Base-by-base conservation (phyloP, 2,797 vertebrate species). In the Brotula barbata region DNA sequence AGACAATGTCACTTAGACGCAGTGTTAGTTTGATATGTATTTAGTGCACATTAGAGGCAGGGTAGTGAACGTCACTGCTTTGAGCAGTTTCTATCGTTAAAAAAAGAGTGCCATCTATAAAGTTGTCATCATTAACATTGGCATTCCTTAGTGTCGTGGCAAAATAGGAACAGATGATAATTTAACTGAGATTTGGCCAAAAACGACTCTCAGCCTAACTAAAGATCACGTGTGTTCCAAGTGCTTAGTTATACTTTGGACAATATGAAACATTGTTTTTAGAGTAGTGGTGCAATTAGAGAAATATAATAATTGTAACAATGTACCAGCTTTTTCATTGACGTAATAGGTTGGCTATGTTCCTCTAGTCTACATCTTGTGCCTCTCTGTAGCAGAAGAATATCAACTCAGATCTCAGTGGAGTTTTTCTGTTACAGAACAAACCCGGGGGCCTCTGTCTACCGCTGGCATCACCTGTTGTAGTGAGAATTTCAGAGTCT, bases 401-500 rank as follows among this genome's bases (percentile, higher is more conserved):
- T 63, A 72, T 68, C 25, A 47, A 31, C 20, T 4, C 8, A 6
- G 12, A 48, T 63, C 64, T 82, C 63, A 83, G 31, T 25, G 25
- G 62, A 8, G 54, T n/a, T 68, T 82, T 76, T 71, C 5, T 61
- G 43, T 48, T 37, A 78, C 39, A 62, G 45, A 71, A 70, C 49
- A 72, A 78, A 51, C 59, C 55, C 48, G 43, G 53, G 59, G 68
- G 61, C 52, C 8, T 3, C 54, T 67, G 67, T 77, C 75, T 75
- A 68, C 68, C 21, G 45, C 71, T 49, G 3, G 50, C 33, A 54
- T 75, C 74, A 85, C 88, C 85, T 89, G 84, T 86, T 88, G 82
- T 73, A 79, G 64, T 81, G 75, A 77, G 69, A 86, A 81, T 87
- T 77, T 81, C 76, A 74, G 80, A 53, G 36, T 20, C 19, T 40